Conservation (phyloP, 2,113 vertebrate species). For the Clinocottus analis region DNA sequence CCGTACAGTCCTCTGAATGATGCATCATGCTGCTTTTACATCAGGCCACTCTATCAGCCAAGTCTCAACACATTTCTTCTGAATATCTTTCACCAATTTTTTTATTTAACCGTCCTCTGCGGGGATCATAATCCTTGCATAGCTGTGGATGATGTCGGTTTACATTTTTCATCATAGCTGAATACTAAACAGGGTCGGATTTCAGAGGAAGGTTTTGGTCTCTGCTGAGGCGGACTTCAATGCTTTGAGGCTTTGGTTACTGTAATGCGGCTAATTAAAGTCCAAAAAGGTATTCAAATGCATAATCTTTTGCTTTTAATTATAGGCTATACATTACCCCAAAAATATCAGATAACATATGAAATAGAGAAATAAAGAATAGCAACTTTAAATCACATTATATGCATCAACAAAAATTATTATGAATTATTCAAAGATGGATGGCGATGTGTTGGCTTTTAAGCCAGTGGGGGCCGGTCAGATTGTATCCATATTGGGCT, state of each 20-base stretch:
- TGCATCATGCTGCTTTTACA: conserved; percentile 38
- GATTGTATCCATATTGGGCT: too few relatives aligned
- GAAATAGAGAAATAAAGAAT: neutral
- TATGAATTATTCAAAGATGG: too few relatives aligned
- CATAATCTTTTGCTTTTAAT: neutral
- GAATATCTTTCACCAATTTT: conserved; percentile 42
- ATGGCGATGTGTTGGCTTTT: too few relatives aligned
- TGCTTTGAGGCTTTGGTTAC: neutral
- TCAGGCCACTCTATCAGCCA: conserved; percentile 38
- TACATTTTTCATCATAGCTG: conserved; percentile 47
- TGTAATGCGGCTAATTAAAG: neutral
- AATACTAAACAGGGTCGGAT: conserved; percentile 41
- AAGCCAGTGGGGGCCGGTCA: too few relatives aligned
- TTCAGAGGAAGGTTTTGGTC: conserved; percentile 30
- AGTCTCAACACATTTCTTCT: conserved; percentile 32
- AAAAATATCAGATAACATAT: neutral
- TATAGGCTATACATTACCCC: neutral
- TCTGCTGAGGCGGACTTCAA: neutral
- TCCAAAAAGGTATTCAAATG: neutral
- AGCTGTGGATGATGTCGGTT: conserved; percentile 17
- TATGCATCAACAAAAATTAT: too few relatives aligned
- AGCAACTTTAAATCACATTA: neutral
- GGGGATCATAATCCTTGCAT: conserved; percentile 34
- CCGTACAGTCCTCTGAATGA: conserved; percentile 47
- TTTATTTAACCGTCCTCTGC: conserved; percentile 16